A percentile compares a stretch with the other conserved stretches of the same genome.
Conservation (phyloP, 2,888 invertebrate species). For the Cheilosia vernalis region DNA sequence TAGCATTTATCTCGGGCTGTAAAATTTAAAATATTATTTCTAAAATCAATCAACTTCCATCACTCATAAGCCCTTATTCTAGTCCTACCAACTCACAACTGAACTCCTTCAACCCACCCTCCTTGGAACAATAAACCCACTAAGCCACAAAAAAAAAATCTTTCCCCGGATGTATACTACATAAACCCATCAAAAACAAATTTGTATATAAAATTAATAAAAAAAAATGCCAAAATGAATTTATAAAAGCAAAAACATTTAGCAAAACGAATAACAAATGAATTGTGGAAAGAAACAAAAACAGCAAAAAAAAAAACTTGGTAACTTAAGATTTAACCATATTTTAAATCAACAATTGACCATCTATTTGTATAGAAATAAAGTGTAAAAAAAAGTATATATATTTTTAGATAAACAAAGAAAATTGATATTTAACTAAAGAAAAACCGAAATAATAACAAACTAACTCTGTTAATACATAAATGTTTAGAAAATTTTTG, state of each 20-base stretch:
- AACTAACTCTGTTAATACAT: slow-evolving; percentile 53
- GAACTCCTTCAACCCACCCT: slow-evolving; percentile 57
- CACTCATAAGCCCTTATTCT: slow-evolving; percentile 26
- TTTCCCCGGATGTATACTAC: too few species aligned
- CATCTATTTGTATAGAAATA: slow-evolving; percentile 72
- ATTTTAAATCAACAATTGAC: slow-evolving; percentile 66
- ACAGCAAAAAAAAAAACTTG: slow-evolving; percentile 44
- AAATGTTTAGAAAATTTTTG: slow-evolving; percentile 45
- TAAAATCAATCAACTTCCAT: slow-evolving; percentile 54
- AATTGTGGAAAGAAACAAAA: neutral
- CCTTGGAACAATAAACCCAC: slow-evolving; percentile 36
- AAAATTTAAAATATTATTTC: slow-evolving; percentile 20
- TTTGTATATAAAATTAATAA: slow-evolving; percentile 52
- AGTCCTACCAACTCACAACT: neutral
- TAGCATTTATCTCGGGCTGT: slow-evolving; percentile 47
- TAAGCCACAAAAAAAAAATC: slow-evolving; percentile 32
- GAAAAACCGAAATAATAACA: slow-evolving; percentile 8
- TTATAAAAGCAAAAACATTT: slow-evolving; percentile 33
- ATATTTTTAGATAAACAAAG: slow-evolving; percentile 72
- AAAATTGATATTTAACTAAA: slow-evolving; percentile 57
- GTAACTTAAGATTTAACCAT: slow-evolving; percentile 53
- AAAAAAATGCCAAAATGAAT: slow-evolving; percentile 61
- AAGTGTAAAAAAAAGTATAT: slow-evolving; percentile 54
- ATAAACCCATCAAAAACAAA: slow-evolving; percentile 34
- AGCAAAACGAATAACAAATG: slow-evolving; percentile 40